These are phyloP conservation scores for Cynaeus angustus DNA, from an alignment of 2,888 invertebrate species.

Conservation along the genomic window DNA sequence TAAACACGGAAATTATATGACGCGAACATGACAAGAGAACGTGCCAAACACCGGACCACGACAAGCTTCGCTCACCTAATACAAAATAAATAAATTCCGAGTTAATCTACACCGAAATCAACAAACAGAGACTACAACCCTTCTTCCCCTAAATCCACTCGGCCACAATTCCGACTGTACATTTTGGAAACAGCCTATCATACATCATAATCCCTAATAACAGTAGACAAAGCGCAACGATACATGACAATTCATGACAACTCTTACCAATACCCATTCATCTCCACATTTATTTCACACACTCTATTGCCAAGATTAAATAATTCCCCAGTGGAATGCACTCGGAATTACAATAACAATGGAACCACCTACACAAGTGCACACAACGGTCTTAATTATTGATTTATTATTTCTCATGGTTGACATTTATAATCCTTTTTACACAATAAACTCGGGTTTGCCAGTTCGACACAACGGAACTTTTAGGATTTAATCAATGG, in stretches of 20 bases:
- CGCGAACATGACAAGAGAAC: slow-evolving; percentile 37
- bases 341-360: slow-evolving; percentile 30
- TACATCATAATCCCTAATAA: slow-evolving; percentile 41
- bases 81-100: slow-evolving; percentile 37
- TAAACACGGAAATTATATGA: slow-evolving; percentile 43
- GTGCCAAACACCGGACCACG: slow-evolving; percentile 33
- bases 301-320: slow-evolving; percentile 34
- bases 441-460: slow-evolving; percentile 32
- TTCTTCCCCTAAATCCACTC: slow-evolving; percentile 27
- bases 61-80: slow-evolving; percentile 29
- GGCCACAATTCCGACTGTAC: slow-evolving; percentile 23
- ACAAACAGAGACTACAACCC: slow-evolving; percentile 24
- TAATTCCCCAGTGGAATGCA: slow-evolving; percentile 24
- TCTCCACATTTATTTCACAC: slow-evolving; percentile 26
- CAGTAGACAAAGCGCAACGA: slow-evolving; percentile 40
- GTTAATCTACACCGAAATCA: slow-evolving; percentile 39
- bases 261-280: slow-evolving; percentile 36
- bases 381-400: slow-evolving; percentile 31
- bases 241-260: slow-evolving; percentile 32
- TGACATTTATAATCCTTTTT: slow-evolving; percentile 22
- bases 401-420: slow-evolving; percentile 34
- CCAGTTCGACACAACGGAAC: slow-evolving; percentile 10
- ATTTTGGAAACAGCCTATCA: slow-evolving; percentile 35
- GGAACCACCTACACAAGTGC: slow-evolving; percentile 15
- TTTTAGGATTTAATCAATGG: slow-evolving; percentile 19